These are phyloP conservation scores for Rhynchophorus ferrugineus DNA, from an alignment of 1,140 invertebrate genomes.

Conservation along the genomic window DNA sequence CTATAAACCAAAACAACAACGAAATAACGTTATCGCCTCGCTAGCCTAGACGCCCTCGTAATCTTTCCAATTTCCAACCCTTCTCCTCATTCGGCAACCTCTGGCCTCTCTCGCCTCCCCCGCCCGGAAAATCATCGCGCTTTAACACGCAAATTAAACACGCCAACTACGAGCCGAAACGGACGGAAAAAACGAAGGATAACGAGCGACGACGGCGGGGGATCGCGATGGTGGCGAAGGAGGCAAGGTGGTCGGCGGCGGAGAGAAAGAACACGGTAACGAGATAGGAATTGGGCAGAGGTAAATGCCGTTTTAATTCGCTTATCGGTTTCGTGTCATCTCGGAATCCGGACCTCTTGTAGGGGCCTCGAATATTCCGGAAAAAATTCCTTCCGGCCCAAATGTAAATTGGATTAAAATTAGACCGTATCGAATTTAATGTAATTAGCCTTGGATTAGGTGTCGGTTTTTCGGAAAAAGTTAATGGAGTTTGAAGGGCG, in stretches of 20 bases:
- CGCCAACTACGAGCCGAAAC: background rate
- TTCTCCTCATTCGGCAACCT: too few species aligned
- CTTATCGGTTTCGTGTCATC: background rate
- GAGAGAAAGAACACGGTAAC: too few species aligned
- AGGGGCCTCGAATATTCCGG: background rate
- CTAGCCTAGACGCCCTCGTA: too few species aligned
- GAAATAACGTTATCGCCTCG: too few species aligned
- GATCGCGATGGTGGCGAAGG: too few species aligned
- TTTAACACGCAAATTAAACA: background rate
- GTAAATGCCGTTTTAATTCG: background rate
- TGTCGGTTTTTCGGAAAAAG: background rate
- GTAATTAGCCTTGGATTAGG: background rate
- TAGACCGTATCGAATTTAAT: background rate
- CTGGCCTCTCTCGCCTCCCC: background rate
- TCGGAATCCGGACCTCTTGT: background rate
- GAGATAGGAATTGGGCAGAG: background rate
- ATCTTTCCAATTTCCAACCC: too few species aligned
- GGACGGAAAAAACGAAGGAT: background rate
- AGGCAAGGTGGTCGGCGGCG: background rate
- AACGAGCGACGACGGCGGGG: background rate
- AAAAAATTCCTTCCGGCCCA: background rate
- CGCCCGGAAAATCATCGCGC: background rate
- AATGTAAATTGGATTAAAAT: background rate
- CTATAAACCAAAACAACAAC: too few species aligned
- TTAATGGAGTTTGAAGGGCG: too few species aligned